These are phyloP conservation scores for Hypercompe scribonia DNA, from an alignment of 2,888 invertebrate genomes.

Conservation along the genomic window DNA sequence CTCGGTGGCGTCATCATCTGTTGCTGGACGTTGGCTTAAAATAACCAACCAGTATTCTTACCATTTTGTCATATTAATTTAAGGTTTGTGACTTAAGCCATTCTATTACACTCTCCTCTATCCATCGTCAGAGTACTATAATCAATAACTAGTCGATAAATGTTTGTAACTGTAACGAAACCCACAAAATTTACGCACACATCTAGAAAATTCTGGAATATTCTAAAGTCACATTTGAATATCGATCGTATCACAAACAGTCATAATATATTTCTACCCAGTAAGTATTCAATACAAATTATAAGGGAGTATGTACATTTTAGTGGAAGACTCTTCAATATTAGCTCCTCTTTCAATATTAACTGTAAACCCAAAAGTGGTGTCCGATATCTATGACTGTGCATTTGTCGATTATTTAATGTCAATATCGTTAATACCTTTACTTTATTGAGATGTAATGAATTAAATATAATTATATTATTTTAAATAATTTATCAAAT, in stretches of 20 bases:
- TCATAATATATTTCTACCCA: not conserved
- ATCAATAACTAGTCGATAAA: not conserved
- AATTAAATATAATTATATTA: too few species aligned
- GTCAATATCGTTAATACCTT: not conserved
- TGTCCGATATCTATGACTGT: conserved; percentile 8
- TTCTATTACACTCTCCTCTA: not conserved
- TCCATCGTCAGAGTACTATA: not conserved
- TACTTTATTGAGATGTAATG: not conserved
- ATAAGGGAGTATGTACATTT: not conserved
- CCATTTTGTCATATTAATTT: not conserved
- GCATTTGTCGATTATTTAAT: conserved; percentile 15
- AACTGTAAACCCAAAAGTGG: not conserved
- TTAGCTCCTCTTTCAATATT: not conserved
- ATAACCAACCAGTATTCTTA: not conserved
- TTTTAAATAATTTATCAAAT: too few species aligned
- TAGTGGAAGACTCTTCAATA: not conserved
- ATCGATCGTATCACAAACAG: not conserved
- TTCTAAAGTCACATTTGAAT: not conserved
- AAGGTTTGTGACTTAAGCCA: too few species aligned
- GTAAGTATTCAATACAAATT: not conserved
- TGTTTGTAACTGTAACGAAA: not conserved
- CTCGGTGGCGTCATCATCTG: too few species aligned
- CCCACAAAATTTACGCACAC: not conserved
- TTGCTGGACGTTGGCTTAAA: too few species aligned
- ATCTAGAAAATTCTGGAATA: not conserved